Percentiles rank a stretch among this genome's conserved stretches.
Conservation (phyloP, 2,797 vertebrate genomes). For the Mormyrops attenuatus region DNA sequence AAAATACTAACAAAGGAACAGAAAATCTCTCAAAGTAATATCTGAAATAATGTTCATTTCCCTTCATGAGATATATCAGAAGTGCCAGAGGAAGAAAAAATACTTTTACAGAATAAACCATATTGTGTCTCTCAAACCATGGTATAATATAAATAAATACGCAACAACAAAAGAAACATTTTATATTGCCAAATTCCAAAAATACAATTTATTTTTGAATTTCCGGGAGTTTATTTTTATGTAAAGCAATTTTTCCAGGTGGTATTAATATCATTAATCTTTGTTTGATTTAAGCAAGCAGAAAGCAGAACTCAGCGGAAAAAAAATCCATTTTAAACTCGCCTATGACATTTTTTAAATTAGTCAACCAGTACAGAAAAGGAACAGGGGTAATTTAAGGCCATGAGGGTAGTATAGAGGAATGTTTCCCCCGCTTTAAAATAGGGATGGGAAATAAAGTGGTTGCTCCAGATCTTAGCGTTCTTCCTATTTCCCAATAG, state of each 20-base stretch:
- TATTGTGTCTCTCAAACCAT: not conserved
- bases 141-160: not conserved
- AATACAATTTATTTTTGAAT: not conserved
- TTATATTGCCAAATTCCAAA: not conserved
- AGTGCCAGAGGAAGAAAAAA: not conserved
- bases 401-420: not conserved
- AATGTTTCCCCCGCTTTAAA: constrained; percentile 8
- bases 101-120: not conserved
- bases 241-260: not conserved
- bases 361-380: constrained; percentile 13
- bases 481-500: not conserved
- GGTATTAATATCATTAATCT: constrained; percentile 6
- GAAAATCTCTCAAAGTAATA: not conserved
- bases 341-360: constrained; percentile 2
- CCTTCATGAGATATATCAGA: not conserved
- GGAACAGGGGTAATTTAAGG: not conserved
- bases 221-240: not conserved
- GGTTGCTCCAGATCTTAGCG: constrained; percentile 5
- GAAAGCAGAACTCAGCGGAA: not conserved
- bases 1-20: not conserved
- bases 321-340: constrained; percentile 7
- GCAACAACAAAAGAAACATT: not conserved
- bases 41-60: not conserved
- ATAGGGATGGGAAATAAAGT: constrained; percentile 6
- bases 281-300: constrained; percentile 8